These are phyloP conservation scores for Whitmania pigra DNA, from an alignment of 1,140 invertebrate genomes.

Conservation along the genomic window DNA sequence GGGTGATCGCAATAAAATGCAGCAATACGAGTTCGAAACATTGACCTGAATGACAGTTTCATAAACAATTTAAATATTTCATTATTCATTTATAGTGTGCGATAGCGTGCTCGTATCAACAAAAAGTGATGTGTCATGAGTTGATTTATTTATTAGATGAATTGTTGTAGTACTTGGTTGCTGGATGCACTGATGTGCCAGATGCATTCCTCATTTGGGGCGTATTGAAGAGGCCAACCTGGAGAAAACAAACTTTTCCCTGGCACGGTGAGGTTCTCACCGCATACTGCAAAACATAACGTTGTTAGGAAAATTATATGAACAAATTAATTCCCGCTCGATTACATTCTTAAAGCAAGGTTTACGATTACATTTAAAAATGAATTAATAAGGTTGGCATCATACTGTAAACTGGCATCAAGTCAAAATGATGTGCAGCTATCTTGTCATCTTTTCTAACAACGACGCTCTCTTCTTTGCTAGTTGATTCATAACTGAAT, in stretches of 20 bases:
- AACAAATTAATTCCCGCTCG: no score
- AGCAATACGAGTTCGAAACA: no score
- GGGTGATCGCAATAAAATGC: no score
- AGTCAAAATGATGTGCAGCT: constrained; percentile 39
- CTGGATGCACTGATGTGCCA: constrained; percentile 18
- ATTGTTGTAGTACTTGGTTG: constrained; percentile 11
- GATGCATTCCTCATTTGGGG: constrained; percentile 20
- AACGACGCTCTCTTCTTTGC: constrained; percentile 36
- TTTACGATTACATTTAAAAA: no score
- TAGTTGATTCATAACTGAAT: constrained; percentile 35
- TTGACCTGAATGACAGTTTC: no score
- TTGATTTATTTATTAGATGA: neutral
- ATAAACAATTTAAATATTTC: no score
- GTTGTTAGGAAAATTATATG: neutral
- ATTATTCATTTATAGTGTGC: no score
- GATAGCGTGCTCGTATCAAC: no score
- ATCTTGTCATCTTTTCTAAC: constrained; percentile 29
- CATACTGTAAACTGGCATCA: constrained; percentile 38
- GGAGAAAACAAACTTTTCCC: constrained; percentile 20
- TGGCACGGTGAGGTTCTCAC: constrained; percentile 19
- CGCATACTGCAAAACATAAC: constrained; percentile 21
- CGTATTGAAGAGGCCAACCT: constrained; percentile 22
- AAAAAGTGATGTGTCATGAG: no score
- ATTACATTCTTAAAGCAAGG: no score
- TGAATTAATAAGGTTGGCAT: neutral